Evolutionary conservation across 2,888 invertebrate genomes (phyloP).

Genomic region (Epistrophella euchroma): DNA sequence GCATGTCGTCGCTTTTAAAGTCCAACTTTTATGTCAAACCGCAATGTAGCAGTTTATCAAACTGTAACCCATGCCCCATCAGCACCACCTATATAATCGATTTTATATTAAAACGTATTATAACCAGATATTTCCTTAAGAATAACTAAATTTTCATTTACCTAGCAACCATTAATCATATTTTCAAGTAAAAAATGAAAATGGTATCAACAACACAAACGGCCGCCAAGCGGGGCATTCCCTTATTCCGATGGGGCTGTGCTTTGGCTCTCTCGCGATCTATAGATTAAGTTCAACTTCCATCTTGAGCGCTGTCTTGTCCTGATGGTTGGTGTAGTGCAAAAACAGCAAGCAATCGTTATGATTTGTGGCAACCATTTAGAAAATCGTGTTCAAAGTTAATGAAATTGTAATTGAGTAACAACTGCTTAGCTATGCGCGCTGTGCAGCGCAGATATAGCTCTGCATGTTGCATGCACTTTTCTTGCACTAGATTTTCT

Average conservation of each 20-base stretch:
- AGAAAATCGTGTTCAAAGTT: slow-evolving; percentile 84
- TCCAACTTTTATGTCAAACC: slow-evolving; percentile 42
- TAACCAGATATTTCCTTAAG: slow-evolving; percentile 68
- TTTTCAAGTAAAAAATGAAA: slow-evolving; percentile 66
- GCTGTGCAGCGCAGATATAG: slow-evolving; percentile 15
- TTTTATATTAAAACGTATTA: slow-evolving; percentile 70
- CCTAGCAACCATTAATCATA: slow-evolving; percentile 71
- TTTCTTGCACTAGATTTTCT: slow-evolving; percentile 71
- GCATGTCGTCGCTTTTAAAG: neutral
- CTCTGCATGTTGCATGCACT: slow-evolving; percentile 40
- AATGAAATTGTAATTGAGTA: slow-evolving; percentile 84
- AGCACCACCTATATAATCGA: slow-evolving; percentile 70
- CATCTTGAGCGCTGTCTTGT: slow-evolving; percentile 45
- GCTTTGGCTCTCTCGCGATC: neutral
- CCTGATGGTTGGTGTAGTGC: slow-evolving; percentile 36
- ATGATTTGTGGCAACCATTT: slow-evolving; percentile 84
- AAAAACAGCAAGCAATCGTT: slow-evolving; percentile 81
- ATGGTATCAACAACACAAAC: slow-evolving; percentile 68
- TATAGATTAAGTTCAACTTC: slow-evolving; percentile 68
- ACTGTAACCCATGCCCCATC: slow-evolving; percentile 69
- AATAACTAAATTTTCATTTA: slow-evolving; percentile 75
- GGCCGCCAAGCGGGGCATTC: slow-evolving; percentile 20
- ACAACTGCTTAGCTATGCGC: slow-evolving; percentile 77
- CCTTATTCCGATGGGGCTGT: slow-evolving; percentile 29
- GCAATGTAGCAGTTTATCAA: slow-evolving; percentile 49